Percentiles rank a stretch among this genome's conserved stretches.
phyloP scores from a whole-genome alignment of 2,888 invertebrate genomes.

The Polydrusus pterygomalis region DNA sequence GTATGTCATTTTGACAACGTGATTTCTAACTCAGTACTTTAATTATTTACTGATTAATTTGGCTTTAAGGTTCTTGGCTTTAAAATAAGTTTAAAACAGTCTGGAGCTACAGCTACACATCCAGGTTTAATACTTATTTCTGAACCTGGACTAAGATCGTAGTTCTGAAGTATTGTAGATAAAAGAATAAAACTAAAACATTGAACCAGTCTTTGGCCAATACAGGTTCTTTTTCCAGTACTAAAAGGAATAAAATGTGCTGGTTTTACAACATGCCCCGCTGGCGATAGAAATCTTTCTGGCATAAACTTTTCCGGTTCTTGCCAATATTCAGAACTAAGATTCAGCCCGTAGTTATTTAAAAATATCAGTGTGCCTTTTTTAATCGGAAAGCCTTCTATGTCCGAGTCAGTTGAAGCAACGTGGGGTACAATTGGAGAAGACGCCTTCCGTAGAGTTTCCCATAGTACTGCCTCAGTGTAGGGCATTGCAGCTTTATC shows the following conservation, averaged over 20 bases:
- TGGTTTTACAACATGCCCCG: constrained; percentile 74
- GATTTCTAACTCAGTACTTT: constrained; percentile 2
- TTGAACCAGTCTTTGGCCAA: constrained; percentile 87
- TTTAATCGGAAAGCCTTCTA: constrained; percentile 82
- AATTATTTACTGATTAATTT: constrained; percentile 18
- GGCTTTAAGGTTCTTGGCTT: constrained; percentile 65
- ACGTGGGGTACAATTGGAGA: constrained; percentile 95
- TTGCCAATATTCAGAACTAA: constrained; percentile 83
- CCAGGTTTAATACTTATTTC: constrained; percentile 78
- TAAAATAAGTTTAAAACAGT: constrained; percentile 80
- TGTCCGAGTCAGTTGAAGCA: constrained; percentile 83
- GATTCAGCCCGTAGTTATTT: constrained; percentile 88
- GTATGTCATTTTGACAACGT: constrained; percentile 31
- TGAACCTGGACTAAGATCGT: constrained; percentile 78
- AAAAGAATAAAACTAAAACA: constrained; percentile 85
- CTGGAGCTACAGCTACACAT: constrained; percentile 84
- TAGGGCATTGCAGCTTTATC: constrained; percentile 84
- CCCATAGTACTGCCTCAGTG: constrained; percentile 87
- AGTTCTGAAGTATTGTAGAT: constrained; percentile 82
- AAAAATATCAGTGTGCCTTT: constrained; percentile 89
- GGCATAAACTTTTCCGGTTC: constrained; percentile 84
- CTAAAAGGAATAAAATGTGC: constrained; percentile 90
- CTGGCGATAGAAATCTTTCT: constrained; percentile 78
- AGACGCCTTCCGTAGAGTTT: constrained; percentile 85
- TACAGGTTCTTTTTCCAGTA: constrained; percentile 90